Evolutionary conservation across 2,113 vertebrate species (phyloP), one percentile per base, ranked within the genome.

Genomic region (Arothron firmamentum): DNA sequence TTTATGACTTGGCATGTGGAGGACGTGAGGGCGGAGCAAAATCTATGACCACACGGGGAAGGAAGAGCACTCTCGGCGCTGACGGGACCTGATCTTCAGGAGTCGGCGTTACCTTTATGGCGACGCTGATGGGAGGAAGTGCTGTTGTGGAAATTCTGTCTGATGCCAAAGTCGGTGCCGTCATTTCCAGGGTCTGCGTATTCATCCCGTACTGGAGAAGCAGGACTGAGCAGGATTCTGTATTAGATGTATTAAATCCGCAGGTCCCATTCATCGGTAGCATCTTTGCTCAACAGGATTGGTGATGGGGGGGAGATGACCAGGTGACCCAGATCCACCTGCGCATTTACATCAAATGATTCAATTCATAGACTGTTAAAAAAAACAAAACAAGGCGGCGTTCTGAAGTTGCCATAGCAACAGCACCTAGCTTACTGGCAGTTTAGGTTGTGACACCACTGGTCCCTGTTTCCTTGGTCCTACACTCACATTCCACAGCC

Each of bases 121-220:
- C 45, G 38, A 43, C 19, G 28, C 38, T 25, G 45, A 59, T 47
- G 63, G 48, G 75, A 85, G 70, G 75, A 80, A 75, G 67, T 57
- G 34, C 42, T 52, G 59, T 56, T 65, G 77, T 74, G 60, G 80
- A 25, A 67, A 70, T 50, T 17, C 1, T 68, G 77, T 74, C 84
- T 82, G 83, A 85, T 84, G 78, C 85, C 86, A 84, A 86, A 84
- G 81, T 83, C 56, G 61, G 19, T 42, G 54, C 18, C 9, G 65
- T 62, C 59, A 31, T 74, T 76, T 74, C 67, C 57, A 17, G 56
- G 72, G 70, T 69, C 72, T 28, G 71, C 65, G 72, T 62, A 55
- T 50, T 75, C 11, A 57, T 41, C 11, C 31, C 52, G 89, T 89
- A 85, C 82, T 15, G n/a, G 21, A 23, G 21, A 23, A 28, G 25